Evolutionary conservation across 2,797 vertebrate genomes (phyloP), one percentile per base, ranked within the genome.

Genomic region (Pampus argenteus): DNA sequence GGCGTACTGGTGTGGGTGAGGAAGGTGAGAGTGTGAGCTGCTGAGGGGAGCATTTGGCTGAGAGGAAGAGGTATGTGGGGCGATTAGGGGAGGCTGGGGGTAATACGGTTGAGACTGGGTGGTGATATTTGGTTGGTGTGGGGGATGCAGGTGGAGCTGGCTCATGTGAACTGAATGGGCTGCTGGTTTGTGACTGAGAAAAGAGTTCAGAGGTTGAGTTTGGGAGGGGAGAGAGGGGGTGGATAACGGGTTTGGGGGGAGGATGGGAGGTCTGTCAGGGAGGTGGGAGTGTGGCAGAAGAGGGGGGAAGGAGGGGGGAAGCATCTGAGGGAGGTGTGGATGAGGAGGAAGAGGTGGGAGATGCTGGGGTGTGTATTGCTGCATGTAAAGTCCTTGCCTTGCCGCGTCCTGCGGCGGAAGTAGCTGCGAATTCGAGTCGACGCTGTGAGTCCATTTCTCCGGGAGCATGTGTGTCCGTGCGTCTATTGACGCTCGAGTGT

Each of bases 51-150:
- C 0, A 54, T 44, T 79, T 0, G 52, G 64, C 40, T 91, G 91
- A 82, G 91, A 56, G 2, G 86, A 91, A 87, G 90, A 85, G 89
- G 84, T 71, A 91, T 86, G 66, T 31, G 47, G 67, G 22, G 91
- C 15, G 11, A 86, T 61, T 0, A 79, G 70, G 25, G 93, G 92
- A 77, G 92, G 85, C 57, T 86, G 88, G 71, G 61, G 62, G 57
- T 86, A 89, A 18, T 90, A 89, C 0, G 82, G 34, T 5, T 86
- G 91, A 2, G 88, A 66, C 66, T 81, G 89, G 0, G 78, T 29
- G 57, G 44, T 69, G 71, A 85, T 66, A 51, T 38, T 75, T 0
- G 76, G 57, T 17, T 77, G 90, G 66, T 76, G 83, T 0, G 48
- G 70, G 1, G 63, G 59, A 3, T 66, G 78, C 36, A 84, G 66